A percentile compares a stretch with the other conserved stretches of the same genome.
Evolutionary conservation across 2,797 vertebrate species (phyloP).

Genomic region (Vipera ursinii): DNA sequence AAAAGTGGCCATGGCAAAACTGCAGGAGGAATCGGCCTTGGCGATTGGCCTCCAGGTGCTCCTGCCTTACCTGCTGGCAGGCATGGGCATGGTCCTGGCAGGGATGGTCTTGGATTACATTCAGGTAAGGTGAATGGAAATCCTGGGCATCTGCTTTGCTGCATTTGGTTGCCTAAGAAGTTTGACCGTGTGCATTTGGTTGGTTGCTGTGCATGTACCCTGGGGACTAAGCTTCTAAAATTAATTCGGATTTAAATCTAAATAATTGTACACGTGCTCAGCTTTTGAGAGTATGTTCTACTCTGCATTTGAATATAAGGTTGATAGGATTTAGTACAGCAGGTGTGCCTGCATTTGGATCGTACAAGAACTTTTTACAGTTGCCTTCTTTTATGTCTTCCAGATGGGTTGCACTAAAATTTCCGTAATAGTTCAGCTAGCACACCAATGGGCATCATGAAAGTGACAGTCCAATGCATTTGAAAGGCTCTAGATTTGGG

Average conservation of each 20-base stretch:
- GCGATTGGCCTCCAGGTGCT: constrained; percentile 80
- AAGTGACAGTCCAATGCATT: not conserved
- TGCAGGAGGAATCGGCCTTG: constrained; percentile 73
- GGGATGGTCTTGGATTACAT: constrained; percentile 84
- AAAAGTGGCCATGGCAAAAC: constrained; percentile 67
- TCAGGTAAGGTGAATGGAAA: constrained; percentile 74
- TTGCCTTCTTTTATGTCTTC: not conserved
- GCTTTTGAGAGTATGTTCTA: not conserved
- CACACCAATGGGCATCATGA: not conserved
- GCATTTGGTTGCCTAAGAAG: not conserved
- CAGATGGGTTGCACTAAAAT: not conserved
- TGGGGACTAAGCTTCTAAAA: not conserved
- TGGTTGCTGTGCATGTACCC: not conserved
- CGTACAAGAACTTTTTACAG: not conserved
- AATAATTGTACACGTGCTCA: not conserved
- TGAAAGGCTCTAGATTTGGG: not conserved
- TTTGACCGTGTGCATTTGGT: not conserved
- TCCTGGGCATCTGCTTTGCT: not conserved
- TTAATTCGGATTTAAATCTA: not conserved
- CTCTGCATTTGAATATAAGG: not conserved
- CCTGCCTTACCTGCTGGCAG: constrained; percentile 80
- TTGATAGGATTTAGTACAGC: not conserved
- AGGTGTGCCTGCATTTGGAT: not conserved
- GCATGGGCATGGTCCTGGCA: constrained; percentile 84
- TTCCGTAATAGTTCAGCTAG: not conserved